Conservation (phyloP, 2,888 invertebrate species). For the Venusia cambrica region DNA sequence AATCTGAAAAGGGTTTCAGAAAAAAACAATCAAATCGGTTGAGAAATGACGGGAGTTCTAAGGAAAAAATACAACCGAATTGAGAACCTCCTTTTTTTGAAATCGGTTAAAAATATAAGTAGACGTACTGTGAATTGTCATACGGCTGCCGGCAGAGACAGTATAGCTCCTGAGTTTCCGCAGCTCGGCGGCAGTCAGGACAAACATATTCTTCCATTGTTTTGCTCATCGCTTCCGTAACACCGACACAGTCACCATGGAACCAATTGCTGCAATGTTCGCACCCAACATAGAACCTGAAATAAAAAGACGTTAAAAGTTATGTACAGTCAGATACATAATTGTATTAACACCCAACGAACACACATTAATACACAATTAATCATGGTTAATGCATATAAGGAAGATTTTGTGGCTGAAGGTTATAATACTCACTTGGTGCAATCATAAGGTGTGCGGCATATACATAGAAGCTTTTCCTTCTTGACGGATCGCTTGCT, state of each 20-base stretch:
- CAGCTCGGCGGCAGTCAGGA: slow-evolving; percentile 90
- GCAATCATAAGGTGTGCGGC: slow-evolving; percentile 96
- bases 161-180: slow-evolving; percentile 95
- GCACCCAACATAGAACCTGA: slow-evolving; percentile 97
- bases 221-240: slow-evolving; percentile 95
- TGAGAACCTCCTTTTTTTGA: too few species aligned
- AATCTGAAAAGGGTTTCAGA: too few species aligned
- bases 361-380: too few species aligned
- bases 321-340: too few species aligned
- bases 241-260: slow-evolving; percentile 97
- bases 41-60: too few species aligned
- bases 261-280: slow-evolving; percentile 99
- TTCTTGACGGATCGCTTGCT: slow-evolving; percentile 76
- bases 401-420: too few species aligned
- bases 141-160: slow-evolving; percentile 98
- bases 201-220: slow-evolving; percentile 95
- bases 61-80: too few species aligned
- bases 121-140: slow-evolving; percentile 95
- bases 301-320: too few species aligned
- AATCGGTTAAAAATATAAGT: too few species aligned
- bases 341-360: too few species aligned
- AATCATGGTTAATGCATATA: too few species aligned
- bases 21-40: too few species aligned
- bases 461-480: slow-evolving; percentile 94
- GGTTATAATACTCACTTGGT: slow-evolving; percentile 89